Evolutionary conservation across 2,797 vertebrate species (phyloP).

Genomic region (Phylloscopus collybita): DNA sequence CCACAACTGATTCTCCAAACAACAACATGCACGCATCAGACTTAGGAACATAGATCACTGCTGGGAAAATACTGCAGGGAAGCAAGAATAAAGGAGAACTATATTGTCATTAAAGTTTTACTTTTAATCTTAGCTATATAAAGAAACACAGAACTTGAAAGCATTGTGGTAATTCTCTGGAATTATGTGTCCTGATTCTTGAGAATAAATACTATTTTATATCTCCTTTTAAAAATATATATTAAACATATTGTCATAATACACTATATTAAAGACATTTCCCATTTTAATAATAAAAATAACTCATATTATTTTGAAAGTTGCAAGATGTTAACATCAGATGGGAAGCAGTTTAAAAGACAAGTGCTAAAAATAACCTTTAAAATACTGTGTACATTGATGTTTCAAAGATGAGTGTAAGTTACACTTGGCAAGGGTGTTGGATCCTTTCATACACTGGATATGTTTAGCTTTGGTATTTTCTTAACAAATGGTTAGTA

Average conservation of each 20-base stretch:
- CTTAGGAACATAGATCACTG: background rate
- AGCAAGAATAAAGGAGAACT: background rate
- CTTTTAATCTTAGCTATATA: constrained; percentile 42
- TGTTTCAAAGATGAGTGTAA: constrained; percentile 77
- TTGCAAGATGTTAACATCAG: constrained; percentile 69
- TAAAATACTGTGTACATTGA: constrained; percentile 69
- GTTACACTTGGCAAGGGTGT: constrained; percentile 76
- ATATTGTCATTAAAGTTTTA: constrained; percentile 24
- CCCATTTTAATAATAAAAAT: constrained; percentile 60
- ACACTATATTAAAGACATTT: constrained; percentile 29
- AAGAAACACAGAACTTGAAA: constrained; percentile 53
- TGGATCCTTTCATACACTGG: constrained; percentile 69
- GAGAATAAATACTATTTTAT: constrained; percentile 55
- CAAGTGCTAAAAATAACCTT: constrained; percentile 76
- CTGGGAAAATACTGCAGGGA: background rate
- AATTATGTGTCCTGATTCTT: background rate
- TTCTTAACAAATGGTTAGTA: constrained; percentile 78
- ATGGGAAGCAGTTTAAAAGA: constrained; percentile 70
- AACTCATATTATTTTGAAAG: constrained; percentile 54
- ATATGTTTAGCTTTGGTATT: constrained; percentile 75
- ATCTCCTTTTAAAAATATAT: constrained; percentile 32
- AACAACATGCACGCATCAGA: background rate
- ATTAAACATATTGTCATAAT: constrained; percentile 44
- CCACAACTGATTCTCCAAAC: background rate
- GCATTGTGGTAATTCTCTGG: constrained; percentile 9